phyloP scores from a whole-genome alignment of 2,113 vertebrate genomes.

The Cephalopholis sonnerati region DNA sequence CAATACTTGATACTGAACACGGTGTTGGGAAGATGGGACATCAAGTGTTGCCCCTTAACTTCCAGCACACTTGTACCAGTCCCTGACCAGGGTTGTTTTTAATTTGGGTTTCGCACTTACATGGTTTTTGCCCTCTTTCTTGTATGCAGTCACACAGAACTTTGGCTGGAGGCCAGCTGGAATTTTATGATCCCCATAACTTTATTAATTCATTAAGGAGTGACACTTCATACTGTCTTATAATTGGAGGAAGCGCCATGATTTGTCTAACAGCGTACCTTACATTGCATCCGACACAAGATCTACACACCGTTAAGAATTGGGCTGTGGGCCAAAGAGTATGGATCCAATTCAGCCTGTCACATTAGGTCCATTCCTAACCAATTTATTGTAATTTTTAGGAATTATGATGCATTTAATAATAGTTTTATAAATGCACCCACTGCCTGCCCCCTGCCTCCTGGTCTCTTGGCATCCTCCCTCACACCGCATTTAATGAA shows the following conservation, averaged over 20 bases:
- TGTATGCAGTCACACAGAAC: slow-evolving; percentile 16
- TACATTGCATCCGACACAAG: slow-evolving; percentile 16
- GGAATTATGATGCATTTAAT: slow-evolving; percentile 20
- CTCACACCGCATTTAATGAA: neutral
- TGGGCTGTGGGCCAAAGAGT: slow-evolving; percentile 21
- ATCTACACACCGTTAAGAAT: slow-evolving; percentile 30
- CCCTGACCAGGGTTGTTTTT: neutral
- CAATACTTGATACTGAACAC: slow-evolving; percentile 13
- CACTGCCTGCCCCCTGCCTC: slow-evolving; percentile 14
- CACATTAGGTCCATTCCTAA: slow-evolving; percentile 14
- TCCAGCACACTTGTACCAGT: too few species aligned
- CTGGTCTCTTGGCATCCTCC: slow-evolving; percentile 30
- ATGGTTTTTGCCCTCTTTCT: neutral
- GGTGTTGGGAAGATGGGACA: neutral
- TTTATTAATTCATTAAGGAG: slow-evolving; percentile 41
- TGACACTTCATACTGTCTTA: slow-evolving; percentile 5
- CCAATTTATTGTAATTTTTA: slow-evolving; percentile 18
- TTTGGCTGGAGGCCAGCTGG: slow-evolving; percentile 35
- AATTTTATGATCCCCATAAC: slow-evolving; percentile 44
- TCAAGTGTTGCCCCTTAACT: neutral
- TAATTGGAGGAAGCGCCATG: slow-evolving; percentile 17
- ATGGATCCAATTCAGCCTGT: slow-evolving; percentile 27
- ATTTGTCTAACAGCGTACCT: slow-evolving; percentile 40
- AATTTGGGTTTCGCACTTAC: slow-evolving; percentile 22
- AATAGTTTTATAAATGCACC: slow-evolving; percentile 19